Conservation (phyloP, 23 tunicate genomes). For the Ciona savignyi region DNA sequence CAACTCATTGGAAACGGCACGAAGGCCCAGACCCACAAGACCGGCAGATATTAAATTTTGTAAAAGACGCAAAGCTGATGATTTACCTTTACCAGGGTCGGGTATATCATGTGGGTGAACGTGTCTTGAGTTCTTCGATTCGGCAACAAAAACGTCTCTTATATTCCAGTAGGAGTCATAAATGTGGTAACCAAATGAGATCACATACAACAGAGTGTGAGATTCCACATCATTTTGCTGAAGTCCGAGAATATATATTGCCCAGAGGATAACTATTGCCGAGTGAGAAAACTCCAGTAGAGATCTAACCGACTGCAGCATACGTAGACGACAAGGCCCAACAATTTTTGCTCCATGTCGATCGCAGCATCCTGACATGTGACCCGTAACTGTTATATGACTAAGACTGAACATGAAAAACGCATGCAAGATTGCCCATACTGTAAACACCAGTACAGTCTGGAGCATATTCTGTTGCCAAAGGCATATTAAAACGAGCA, state of each 20-base stretch:
- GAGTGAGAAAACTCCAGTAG: conserved; percentile 49
- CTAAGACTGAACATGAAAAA: conserved; percentile 40
- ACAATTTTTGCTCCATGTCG: conserved; percentile 8
- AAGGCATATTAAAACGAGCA: conserved; percentile 65
- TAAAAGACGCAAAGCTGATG: conserved; percentile 16
- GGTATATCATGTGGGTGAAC: neutral
- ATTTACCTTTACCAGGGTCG: neutral
- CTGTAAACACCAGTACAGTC: conserved; percentile 24
- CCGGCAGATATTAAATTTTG: conserved; percentile 21
- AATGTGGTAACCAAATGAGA: conserved; percentile 45
- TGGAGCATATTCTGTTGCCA: conserved; percentile 52
- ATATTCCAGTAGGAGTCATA: conserved; percentile 55
- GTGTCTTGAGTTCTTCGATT: conserved; percentile 1
- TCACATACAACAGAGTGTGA: conserved; percentile 41
- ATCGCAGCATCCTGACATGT: conserved; percentile 40
- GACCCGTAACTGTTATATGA: conserved; percentile 50
- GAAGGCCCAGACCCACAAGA: conserved; percentile 22
- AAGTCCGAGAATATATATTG: conserved; percentile 7
- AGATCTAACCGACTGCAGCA: conserved; percentile 37
- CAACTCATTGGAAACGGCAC: conserved; percentile 63
- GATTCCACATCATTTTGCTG: conserved; percentile 59
- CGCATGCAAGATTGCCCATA: conserved; percentile 43
- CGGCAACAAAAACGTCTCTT: conserved; percentile 20
- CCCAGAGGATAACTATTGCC: conserved; percentile 30
- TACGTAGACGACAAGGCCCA: conserved; percentile 30